These are phyloP conservation scores for Saimiri boliviensis DNA, from an alignment of 2,113 vertebrate genomes.

Conservation along the genomic window DNA sequence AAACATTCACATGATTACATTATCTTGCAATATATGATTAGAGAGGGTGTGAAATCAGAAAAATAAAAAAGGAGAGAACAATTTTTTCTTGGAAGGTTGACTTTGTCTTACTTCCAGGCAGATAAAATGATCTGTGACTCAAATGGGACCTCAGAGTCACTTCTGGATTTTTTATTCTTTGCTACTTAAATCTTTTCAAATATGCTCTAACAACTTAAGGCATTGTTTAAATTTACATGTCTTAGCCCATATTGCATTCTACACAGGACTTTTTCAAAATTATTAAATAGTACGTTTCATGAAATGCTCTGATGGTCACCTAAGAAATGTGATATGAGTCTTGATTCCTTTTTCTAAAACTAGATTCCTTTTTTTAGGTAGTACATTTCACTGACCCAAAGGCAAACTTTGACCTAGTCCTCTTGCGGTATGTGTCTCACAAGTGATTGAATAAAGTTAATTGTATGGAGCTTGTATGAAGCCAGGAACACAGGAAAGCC, in stretches of 20 bases:
- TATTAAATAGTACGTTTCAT: neutral
- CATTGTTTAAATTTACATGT: neutral
- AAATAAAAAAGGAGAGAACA: neutral
- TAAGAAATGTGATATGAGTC: neutral
- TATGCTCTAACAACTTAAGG: neutral
- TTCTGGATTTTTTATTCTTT: neutral
- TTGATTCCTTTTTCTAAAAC: neutral
- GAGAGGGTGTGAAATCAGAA: neutral
- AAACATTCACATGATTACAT: neutral
- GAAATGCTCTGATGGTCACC: neutral
- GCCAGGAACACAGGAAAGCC: neutral
- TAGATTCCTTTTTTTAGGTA: no score
- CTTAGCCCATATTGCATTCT: neutral
- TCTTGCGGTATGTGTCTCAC: neutral
- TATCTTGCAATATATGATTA: neutral
- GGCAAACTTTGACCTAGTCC: neutral
- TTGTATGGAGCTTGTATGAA: neutral
- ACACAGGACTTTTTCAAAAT: neutral
- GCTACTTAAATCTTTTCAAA: neutral
- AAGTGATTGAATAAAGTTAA: conserved; percentile 1
- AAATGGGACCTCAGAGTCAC: neutral
- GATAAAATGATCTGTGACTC: neutral
- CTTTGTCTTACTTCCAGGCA: neutral
- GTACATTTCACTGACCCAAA: neutral
- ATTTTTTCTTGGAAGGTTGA: neutral